Evolutionary conservation across 1,140 invertebrate species (phyloP).

Genomic region (Archivesica marissinica): DNA sequence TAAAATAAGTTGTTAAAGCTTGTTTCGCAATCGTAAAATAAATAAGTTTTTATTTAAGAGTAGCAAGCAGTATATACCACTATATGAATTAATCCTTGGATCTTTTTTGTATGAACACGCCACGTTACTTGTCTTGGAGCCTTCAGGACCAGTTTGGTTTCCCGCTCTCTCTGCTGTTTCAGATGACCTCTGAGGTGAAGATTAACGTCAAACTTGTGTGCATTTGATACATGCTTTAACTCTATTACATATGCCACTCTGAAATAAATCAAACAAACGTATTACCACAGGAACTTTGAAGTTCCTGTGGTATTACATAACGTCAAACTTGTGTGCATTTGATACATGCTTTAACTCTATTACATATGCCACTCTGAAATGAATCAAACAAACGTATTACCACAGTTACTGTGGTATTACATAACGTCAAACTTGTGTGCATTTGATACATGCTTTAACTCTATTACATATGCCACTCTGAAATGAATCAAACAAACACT

Average conservation of each 20-base stretch:
- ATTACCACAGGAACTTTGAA: too few relatives aligned
- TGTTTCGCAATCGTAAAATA: too few relatives aligned
- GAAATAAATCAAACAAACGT: conserved; percentile 20
- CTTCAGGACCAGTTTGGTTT: conserved; percentile 65
- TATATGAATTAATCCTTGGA: conserved; percentile 65
- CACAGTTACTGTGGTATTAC: conserved; percentile 60
- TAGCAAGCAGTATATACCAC: conserved; percentile 63
- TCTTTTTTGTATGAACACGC: conserved; percentile 58
- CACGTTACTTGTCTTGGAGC: conserved; percentile 58
- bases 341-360: conserved; percentile 61
- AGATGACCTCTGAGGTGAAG: conserved; percentile 59
- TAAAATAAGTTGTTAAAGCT: too few relatives aligned
- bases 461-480: conserved; percentile 67
- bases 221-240: conserved; percentile 36
- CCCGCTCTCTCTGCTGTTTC: conserved; percentile 46
- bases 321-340: not conserved
- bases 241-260: conserved; percentile 68
- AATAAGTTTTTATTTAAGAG: too few relatives aligned
- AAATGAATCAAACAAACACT: conserved; percentile 6
- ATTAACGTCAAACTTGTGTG: conserved; percentile 32
- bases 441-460: conserved; percentile 48
- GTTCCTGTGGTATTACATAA: conserved; percentile 63
- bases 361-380: conserved; percentile 63
- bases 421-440: conserved; percentile 25
- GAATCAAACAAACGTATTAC: too few relatives aligned